phyloP scores from a whole-genome alignment of 1,140 invertebrate genomes.

The Drosophila virilis region DNA sequence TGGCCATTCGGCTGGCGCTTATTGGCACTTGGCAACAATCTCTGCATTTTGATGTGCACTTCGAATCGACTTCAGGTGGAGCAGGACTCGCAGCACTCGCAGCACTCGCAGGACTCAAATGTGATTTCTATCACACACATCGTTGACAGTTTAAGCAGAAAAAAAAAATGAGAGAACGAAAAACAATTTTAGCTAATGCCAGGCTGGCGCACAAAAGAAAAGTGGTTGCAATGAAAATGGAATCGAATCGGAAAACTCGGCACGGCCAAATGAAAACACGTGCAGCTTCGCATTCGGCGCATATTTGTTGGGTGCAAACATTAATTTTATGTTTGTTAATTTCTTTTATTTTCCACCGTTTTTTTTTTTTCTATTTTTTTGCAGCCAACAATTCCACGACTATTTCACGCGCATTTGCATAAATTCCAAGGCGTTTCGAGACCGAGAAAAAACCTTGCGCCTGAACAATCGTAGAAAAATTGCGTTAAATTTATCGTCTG shows the following conservation, averaged over 20 bases:
- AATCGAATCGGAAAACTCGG: conserved; percentile 12
- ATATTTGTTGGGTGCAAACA: conserved; percentile 79
- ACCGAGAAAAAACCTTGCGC: neutral
- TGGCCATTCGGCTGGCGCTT: conserved; percentile 53
- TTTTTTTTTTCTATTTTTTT: conserved; percentile 45
- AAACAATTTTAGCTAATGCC: conserved; percentile 67
- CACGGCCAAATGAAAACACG: conserved; percentile 61
- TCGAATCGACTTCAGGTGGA: conserved; percentile 28
- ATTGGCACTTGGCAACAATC: conserved; percentile 73
- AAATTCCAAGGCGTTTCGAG: conserved; percentile 72
- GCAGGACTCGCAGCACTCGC: neutral
- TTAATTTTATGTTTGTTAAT: conserved; percentile 83
- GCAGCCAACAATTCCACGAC: conserved; percentile 24
- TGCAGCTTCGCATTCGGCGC: conserved; percentile 37
- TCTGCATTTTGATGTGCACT: too few species aligned
- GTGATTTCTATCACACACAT: conserved; percentile 68
- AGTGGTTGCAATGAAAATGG: conserved; percentile 15
- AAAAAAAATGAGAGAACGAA: conserved; percentile 17
- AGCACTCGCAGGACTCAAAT: neutral
- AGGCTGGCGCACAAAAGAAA: conserved; percentile 28
- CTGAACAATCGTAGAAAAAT: conserved; percentile 55
- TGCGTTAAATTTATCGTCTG: conserved; percentile 80
- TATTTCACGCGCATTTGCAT: conserved; percentile 80
- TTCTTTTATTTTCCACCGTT: conserved; percentile 73
- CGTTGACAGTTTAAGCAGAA: conserved; percentile 41